Evolutionary conservation across 92 coral and sea anemone species (phyloP).

Genomic region (Phenganax subtilis): DNA sequence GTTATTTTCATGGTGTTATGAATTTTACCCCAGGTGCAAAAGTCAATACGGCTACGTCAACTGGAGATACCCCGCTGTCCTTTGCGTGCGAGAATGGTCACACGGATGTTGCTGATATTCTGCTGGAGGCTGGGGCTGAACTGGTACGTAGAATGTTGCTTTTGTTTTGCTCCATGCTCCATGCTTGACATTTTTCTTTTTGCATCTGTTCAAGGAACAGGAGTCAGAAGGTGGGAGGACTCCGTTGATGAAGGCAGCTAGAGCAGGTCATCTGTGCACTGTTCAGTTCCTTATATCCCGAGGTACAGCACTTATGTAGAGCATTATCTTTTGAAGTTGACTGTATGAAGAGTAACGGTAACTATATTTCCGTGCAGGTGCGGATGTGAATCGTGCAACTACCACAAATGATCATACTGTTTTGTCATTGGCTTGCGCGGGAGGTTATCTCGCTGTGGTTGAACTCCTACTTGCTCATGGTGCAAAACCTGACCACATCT

Average conservation of each 20-base stretch:
- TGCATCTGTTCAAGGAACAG: conserved; percentile 59
- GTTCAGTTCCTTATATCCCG: conserved; percentile 94
- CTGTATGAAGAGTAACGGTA: neutral
- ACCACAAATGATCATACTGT: conserved; percentile 95
- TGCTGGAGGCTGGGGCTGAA: conserved; percentile 82
- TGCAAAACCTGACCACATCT: conserved; percentile 87
- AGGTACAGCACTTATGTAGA: conserved; percentile 48
- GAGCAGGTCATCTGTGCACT: conserved; percentile 97
- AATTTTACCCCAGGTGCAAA: conserved; percentile 57
- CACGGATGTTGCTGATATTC: conserved; percentile 98
- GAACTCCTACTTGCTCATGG: conserved; percentile 92
- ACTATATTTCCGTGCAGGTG: conserved; percentile 51
- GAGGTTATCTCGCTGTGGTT: conserved; percentile 94
- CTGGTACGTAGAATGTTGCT: conserved; percentile 51
- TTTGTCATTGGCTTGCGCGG: conserved; percentile 98
- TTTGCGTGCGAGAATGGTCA: conserved; percentile 99
- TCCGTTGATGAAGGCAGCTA: conserved; percentile 98
- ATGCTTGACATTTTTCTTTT: neutral
- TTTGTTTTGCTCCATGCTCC: neutral
- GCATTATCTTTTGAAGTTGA: neutral
- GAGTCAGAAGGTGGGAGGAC: conserved; percentile 99
- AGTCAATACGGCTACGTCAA: conserved; percentile 93
- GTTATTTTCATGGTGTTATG: too few species aligned
- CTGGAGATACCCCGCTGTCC: conserved; percentile 93
- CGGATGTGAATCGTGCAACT: conserved; percentile 93